phyloP scores from a whole-genome alignment of 2,888 invertebrate genomes.

The Cheilosia variabilis region DNA sequence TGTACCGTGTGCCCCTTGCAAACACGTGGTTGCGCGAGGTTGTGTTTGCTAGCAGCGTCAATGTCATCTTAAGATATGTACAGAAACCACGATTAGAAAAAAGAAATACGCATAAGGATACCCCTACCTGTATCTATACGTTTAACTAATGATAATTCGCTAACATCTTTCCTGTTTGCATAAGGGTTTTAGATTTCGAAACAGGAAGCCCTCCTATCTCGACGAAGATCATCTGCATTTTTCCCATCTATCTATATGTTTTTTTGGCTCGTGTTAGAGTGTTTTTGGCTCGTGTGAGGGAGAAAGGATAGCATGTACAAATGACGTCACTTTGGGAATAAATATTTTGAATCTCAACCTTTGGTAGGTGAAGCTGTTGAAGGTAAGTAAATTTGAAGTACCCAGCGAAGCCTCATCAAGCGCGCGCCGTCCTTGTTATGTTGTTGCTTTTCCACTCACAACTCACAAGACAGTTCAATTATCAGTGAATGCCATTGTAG shows the following conservation, averaged over 20 bases:
- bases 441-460: conserved; percentile 4
- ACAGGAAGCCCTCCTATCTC: conserved; percentile 9
- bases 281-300: neutral
- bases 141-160: conserved; percentile 57
- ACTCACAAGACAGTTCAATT: conserved; percentile 56
- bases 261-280: neutral
- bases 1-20: conserved; percentile 61
- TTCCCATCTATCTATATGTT: conserved; percentile 17
- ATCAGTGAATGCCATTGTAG: conserved; percentile 53
- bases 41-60: conserved; percentile 64
- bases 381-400: no score
- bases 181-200: conserved; percentile 40
- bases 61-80: conserved; percentile 59
- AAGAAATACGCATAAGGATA: neutral
- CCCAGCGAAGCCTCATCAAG: conserved; percentile 30
- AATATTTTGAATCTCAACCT: conserved; percentile 8
- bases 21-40: conserved; percentile 60
- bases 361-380: no score
- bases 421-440: conserved; percentile 7
- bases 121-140: neutral
- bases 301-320: neutral
- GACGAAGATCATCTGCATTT: conserved; percentile 41
- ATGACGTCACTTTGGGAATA: neutral
- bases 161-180: conserved; percentile 48
- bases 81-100: conserved; percentile 25